Conservation (phyloP, 2,113 vertebrate genomes). For the Microcebus ravelobensis region DNA sequence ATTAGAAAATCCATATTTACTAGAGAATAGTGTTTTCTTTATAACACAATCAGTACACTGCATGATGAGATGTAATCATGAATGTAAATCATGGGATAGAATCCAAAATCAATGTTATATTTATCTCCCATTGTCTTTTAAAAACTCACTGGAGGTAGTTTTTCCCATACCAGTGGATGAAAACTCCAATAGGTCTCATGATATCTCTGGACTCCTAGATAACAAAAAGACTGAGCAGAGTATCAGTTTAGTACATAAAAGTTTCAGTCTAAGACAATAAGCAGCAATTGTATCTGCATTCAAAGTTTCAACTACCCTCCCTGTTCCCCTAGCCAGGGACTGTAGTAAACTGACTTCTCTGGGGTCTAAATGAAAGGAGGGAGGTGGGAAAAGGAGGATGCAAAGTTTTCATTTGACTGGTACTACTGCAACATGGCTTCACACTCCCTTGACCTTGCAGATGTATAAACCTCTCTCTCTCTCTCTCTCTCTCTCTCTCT, state of each 20-base stretch:
- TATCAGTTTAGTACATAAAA: slow-evolving; percentile 23
- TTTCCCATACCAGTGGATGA: neutral
- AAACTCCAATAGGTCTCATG: neutral
- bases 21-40: slow-evolving; percentile 27
- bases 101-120: slow-evolving; percentile 29
- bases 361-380: neutral
- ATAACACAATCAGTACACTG: neutral
- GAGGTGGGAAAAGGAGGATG: neutral
- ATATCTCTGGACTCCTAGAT: neutral
- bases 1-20: slow-evolving; percentile 48
- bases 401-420: neutral
- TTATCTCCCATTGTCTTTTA: neutral
- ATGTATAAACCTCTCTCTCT: neutral
- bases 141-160: neutral
- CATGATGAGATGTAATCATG: neutral
- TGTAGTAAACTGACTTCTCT: neutral
- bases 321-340: neutral
- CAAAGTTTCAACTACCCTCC: neutral
- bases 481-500: too few species aligned
- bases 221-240: neutral
- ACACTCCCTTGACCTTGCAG: neutral
- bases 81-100: neutral
- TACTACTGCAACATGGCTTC: neutral
- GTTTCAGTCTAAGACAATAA: neutral
- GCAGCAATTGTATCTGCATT: neutral